Conservation (phyloP, 2,113 vertebrate genomes). For the Vicugna pacos region DNA sequence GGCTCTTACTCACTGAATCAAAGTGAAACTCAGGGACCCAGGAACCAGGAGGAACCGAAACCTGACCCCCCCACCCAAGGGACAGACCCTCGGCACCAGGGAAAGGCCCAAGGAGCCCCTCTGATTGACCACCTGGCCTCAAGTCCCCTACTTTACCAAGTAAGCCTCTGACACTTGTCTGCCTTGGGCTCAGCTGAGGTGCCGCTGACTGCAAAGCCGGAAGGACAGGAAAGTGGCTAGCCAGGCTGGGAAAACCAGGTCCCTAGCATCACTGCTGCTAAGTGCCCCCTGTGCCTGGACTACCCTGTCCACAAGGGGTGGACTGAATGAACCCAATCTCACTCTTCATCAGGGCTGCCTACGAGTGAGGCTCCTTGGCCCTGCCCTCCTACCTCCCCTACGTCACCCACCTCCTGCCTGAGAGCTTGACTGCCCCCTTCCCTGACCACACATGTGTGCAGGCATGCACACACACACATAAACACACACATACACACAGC, state of each 20-base stretch:
- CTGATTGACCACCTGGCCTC: conserved; percentile 62
- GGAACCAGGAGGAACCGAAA: conserved; percentile 75
- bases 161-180: background rate
- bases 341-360: background rate
- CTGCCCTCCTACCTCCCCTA: background rate
- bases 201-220: background rate
- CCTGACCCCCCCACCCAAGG: conserved; percentile 68
- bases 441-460: background rate
- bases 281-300: background rate
- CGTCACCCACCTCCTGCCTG: background rate
- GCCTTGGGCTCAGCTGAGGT: background rate
- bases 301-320: background rate
- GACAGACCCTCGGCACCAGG: conserved; percentile 61
- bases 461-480: background rate
- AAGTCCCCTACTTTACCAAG: background rate
- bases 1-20: conserved; percentile 74
- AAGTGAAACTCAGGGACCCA: conserved; percentile 72
- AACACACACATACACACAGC: background rate
- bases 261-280: background rate
- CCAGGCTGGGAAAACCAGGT: background rate
- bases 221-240: background rate
- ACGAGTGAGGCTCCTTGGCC: background rate
- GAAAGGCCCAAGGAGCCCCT: conserved; percentile 71
- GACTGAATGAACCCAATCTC: background rate
- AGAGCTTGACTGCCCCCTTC: background rate